Conservation (phyloP, 1,140 invertebrate genomes). For the Diorhabda sublineata region DNA sequence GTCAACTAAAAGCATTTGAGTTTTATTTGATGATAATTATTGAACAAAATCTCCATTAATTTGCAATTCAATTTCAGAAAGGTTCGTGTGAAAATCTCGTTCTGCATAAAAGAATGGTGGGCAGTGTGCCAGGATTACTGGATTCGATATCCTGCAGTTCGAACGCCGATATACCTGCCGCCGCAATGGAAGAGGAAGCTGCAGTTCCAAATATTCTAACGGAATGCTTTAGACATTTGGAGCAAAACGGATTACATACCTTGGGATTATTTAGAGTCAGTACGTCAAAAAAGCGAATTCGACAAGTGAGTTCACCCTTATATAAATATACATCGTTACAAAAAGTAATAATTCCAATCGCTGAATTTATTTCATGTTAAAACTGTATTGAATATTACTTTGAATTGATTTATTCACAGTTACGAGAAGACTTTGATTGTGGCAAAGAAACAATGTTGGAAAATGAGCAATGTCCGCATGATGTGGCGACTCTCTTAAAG, state of each 20-base stretch:
- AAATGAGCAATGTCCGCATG: constrained; percentile 81
- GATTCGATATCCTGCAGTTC: constrained; percentile 47
- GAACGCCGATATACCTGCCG: constrained; percentile 40
- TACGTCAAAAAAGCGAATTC: constrained; percentile 82
- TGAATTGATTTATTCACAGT: constrained; percentile 52
- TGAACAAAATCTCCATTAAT: too few relatives aligned
- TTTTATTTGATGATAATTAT: too few relatives aligned
- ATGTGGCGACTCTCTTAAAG: constrained; percentile 88
- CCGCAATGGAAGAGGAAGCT: constrained; percentile 41
- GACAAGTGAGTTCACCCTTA: constrained; percentile 63
- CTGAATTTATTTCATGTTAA: too few relatives aligned
- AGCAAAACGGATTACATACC: constrained; percentile 73
- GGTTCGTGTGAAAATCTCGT: constrained; percentile 67
- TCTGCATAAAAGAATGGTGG: constrained; percentile 55
- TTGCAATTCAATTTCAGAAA: constrained; percentile 27
- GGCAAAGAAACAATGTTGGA: constrained; percentile 73
- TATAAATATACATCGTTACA: too few relatives aligned
- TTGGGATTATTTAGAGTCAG: constrained; percentile 87
- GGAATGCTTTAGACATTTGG: constrained; percentile 76
- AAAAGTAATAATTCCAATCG: too few relatives aligned
- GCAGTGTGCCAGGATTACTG: constrained; percentile 55
- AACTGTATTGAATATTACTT: too few relatives aligned
- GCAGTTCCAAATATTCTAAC: constrained; percentile 69
- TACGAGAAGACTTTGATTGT: constrained; percentile 86
- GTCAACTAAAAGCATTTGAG: too few relatives aligned